Evolutionary conservation across 2,113 vertebrate genomes (phyloP), one percentile per base, ranked within the genome.

Genomic region (Pithys albifrons): DNA sequence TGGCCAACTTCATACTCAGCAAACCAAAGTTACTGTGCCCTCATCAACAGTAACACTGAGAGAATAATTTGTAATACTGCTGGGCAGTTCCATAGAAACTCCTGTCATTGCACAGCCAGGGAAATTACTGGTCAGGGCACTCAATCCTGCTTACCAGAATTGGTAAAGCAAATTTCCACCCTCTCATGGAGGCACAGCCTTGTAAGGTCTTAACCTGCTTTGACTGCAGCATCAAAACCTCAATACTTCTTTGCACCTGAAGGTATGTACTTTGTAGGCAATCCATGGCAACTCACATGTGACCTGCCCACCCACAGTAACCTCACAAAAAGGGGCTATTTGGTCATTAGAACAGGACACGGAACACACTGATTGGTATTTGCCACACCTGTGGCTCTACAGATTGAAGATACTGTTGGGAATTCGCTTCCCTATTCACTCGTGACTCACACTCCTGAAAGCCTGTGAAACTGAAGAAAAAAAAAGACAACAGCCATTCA

Each of bases 211-310:
- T 55, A 11, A 9, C 33, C 55, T 54, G 25, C 51, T 67, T 19
- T 55, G 52, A 35, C 0, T 74, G 41, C 45, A 73, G 31, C 45
- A 52, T 28, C 27, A 35, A 82, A 79, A 31, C 65, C 27, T 48
- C 15, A 51, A 0, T 1, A 57, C 4, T 2, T 75, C 17, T 6
- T 7, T 52, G 29, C 24, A 59, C 31, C 8, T 39, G 14, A 14
- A 23, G 2, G 23, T 10, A 59, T 0, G 3, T 4, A 43, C 23
- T 66, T 43, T 2, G 12, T 13, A 71, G 37, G 28, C 5, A 77
- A 90, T 1, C 14, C 29, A 64, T 0, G 45, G 13, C 11, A 85
- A 69, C 35, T 71, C 22, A 2, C 0, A 52, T 69, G n/a, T 61
- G 18, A 28, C 49, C 54, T 77, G 46, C 37, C 31, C 73, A 29